Conservation (phyloP, 2,113 vertebrate genomes). For the Potamarius usumacintae region DNA sequence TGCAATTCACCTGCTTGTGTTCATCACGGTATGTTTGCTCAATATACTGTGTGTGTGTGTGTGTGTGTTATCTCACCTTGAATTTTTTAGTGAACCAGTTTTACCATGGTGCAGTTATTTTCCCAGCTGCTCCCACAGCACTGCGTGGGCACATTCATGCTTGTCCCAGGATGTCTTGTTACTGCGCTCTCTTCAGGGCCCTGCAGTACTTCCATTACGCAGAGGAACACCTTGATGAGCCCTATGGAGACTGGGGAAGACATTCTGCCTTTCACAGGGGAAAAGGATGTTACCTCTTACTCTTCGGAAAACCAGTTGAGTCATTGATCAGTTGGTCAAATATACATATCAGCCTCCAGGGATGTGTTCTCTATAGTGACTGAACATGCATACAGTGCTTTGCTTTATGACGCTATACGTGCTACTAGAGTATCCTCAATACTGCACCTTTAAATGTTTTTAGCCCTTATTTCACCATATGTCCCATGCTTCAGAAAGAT, state of each 20-base stretch:
- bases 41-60: background rate
- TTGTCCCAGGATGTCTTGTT: conserved; percentile 32
- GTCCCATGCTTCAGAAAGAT: background rate
- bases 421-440: background rate
- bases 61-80: conserved; percentile 11
- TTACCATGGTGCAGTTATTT: conserved; percentile 7
- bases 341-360: background rate
- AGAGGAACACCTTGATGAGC: conserved; percentile 34
- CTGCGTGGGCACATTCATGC: conserved; percentile 13
- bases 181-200: background rate
- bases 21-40: background rate
- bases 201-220: conserved; percentile 9
- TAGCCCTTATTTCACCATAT: background rate
- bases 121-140: conserved; percentile 18
- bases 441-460: background rate
- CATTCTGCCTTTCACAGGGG: background rate
- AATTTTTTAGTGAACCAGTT: background rate
- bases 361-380: background rate
- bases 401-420: background rate
- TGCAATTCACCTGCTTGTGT: conserved; percentile 1
- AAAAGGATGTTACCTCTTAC: conserved; percentile 16
- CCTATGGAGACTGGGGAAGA: conserved; percentile 8
- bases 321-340: conserved; percentile 15
- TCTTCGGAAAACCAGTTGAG: conserved; percentile 10
- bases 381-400: background rate